Evolutionary conservation across 2,888 invertebrate genomes (phyloP).

Genomic region (Orchesellides sinensis): DNA sequence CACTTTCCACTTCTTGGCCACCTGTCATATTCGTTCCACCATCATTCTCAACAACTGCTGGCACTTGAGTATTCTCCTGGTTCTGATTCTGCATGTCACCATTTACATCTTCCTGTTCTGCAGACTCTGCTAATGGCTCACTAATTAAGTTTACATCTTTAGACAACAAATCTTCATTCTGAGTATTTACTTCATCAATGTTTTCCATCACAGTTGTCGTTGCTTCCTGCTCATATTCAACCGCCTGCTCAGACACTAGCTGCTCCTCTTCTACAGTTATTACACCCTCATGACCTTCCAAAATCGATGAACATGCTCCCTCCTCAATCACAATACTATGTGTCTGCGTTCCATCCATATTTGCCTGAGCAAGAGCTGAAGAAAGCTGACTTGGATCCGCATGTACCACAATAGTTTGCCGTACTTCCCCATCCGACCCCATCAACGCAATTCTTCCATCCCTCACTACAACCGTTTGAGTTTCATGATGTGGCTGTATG

Average conservation of each 20-base stretch:
- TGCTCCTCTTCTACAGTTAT: neutral
- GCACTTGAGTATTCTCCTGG: too few relatives aligned
- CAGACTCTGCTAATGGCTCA: too few relatives aligned
- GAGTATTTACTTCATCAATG: neutral
- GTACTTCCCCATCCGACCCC: slow-evolving; percentile 33
- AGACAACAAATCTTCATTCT: too few relatives aligned
- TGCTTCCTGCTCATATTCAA: too few relatives aligned
- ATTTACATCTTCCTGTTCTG: too few relatives aligned
- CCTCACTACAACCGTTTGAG: slow-evolving; percentile 36
- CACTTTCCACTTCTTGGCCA: too few relatives aligned
- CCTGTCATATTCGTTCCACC: too few relatives aligned
- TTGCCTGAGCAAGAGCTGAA: slow-evolving; percentile 7
- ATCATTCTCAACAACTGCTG: too few relatives aligned
- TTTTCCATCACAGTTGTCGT: neutral
- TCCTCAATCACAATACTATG: neutral
- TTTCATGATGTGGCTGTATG: slow-evolving; percentile 13
- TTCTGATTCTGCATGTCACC: too few relatives aligned
- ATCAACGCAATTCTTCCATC: slow-evolving; percentile 22
- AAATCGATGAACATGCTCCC: neutral
- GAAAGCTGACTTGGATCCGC: slow-evolving; percentile 35
- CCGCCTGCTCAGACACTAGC: neutral
- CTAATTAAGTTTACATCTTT: too few relatives aligned
- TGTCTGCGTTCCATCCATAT: neutral
- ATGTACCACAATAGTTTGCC: slow-evolving; percentile 44
- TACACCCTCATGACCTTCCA: neutral